These are phyloP conservation scores for Rhizomys pruinosus DNA, from an alignment of 2,113 vertebrate genomes.

Conservation along the genomic window DNA sequence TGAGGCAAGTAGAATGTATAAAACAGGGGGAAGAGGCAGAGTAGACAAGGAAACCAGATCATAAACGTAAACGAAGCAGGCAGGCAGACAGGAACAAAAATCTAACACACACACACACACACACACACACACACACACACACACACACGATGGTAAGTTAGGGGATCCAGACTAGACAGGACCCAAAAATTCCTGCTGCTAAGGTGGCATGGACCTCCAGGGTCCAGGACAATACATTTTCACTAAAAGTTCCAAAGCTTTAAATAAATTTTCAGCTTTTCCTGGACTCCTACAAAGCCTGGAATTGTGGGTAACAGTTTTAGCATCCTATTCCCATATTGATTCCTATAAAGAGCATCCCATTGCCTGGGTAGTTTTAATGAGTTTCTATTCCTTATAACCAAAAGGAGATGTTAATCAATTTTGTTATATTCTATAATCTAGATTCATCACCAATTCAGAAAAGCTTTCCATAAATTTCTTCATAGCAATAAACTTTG, in stretches of 20 bases:
- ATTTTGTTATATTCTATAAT: neutral
- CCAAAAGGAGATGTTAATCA: neutral
- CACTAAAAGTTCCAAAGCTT: neutral
- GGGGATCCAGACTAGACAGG: neutral
- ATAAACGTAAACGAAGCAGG: too few relatives aligned
- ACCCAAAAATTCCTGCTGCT: neutral
- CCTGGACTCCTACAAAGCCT: neutral
- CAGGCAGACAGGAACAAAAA: neutral
- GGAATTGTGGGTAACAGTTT: neutral
- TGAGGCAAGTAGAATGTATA: neutral
- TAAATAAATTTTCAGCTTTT: neutral
- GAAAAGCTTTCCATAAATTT: slow-evolving; percentile 50
- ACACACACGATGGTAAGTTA: neutral
- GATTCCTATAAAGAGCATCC: neutral
- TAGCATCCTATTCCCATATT: neutral
- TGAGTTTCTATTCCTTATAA: neutral
- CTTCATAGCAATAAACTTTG: neutral
- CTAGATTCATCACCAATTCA: slow-evolving; percentile 10
- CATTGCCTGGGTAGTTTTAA: neutral
- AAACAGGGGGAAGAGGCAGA: neutral
- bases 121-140: too few relatives aligned
- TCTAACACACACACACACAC: neutral
- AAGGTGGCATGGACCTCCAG: neutral
- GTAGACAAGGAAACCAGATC: neutral
- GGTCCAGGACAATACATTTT: neutral